phyloP scores from a whole-genome alignment of 1,140 invertebrate species.

The Drosophila erecta region DNA sequence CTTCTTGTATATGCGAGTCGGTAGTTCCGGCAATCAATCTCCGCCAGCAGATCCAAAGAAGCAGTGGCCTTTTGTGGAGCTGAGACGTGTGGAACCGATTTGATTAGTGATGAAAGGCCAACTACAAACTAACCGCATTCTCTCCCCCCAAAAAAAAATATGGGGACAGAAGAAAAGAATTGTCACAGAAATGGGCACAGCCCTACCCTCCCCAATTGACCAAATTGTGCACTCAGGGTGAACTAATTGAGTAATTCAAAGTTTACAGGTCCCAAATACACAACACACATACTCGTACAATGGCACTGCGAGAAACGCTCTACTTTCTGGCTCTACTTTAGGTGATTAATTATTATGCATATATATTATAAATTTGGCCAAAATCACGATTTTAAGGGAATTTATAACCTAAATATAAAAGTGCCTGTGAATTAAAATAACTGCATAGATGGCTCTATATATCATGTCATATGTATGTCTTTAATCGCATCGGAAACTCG shows the following conservation, averaged over 20 bases:
- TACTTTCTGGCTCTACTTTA: neutral
- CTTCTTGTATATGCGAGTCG: slow-evolving; percentile 4
- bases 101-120: slow-evolving; percentile 36
- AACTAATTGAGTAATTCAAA: slow-evolving; percentile 77
- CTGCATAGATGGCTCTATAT: neutral
- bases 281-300: slow-evolving; percentile 18
- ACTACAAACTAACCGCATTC: slow-evolving; percentile 11
- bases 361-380: neutral
- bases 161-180: neutral
- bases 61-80: too few species aligned
- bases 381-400: neutral
- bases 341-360: neutral
- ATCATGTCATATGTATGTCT: too few species aligned
- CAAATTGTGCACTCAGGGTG: slow-evolving; percentile 71
- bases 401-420: too few species aligned
- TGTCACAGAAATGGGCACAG: slow-evolving; percentile 15
- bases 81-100: slow-evolving; percentile 13
- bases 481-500: neutral
- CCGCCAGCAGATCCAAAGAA: slow-evolving; percentile 1
- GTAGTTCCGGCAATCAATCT: slow-evolving; percentile 32
- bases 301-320: slow-evolving; percentile 1
- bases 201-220: slow-evolving; percentile 24
- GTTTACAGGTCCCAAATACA: slow-evolving; percentile 14
- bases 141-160: neutral
- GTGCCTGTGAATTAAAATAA: too few species aligned